phyloP scores from a whole-genome alignment of 1,140 invertebrate species.

The Zaprionus africanus region DNA sequence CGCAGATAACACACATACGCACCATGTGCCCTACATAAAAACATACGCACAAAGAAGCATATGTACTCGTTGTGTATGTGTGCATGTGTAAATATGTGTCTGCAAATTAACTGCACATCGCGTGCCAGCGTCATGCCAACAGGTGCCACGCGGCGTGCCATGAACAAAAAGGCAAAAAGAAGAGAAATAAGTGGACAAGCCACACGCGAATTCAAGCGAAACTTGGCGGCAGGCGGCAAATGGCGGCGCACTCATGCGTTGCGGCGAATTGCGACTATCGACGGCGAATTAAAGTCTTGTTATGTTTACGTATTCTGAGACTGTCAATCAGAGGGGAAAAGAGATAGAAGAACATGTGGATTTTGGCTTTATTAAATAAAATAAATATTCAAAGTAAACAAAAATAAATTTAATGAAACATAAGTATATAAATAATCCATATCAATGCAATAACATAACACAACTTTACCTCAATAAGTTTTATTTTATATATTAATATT shows the following conservation, averaged over 20 bases:
- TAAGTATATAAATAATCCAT: background rate
- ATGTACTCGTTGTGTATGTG: background rate
- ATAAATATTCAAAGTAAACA: background rate
- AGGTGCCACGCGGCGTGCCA: slow-evolving; percentile 52
- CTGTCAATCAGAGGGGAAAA: background rate
- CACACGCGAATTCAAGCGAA: slow-evolving; percentile 37
- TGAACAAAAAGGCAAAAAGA: slow-evolving; percentile 13
- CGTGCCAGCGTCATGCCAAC: slow-evolving; percentile 52
- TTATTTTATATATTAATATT: background rate
- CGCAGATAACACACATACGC: slow-evolving; percentile 21
- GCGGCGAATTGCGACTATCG: slow-evolving; percentile 36
- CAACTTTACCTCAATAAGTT: background rate
- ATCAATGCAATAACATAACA: background rate
- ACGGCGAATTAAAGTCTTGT: slow-evolving; percentile 16
- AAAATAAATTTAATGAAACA: background rate
- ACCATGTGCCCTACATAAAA: slow-evolving; percentile 25
- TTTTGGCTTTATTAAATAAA: background rate
- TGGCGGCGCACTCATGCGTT: slow-evolving; percentile 12
- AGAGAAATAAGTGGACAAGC: slow-evolving; percentile 39
- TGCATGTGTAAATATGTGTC: slow-evolving; percentile 2
- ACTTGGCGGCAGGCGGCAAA: slow-evolving; percentile 17
- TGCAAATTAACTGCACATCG: slow-evolving; percentile 43
- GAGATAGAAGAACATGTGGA: background rate
- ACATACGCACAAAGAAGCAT: background rate
- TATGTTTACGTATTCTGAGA: slow-evolving; percentile 11